phyloP scores from a whole-genome alignment of 2,888 invertebrate genomes.

The Stenoptilia bipunctidactyla region DNA sequence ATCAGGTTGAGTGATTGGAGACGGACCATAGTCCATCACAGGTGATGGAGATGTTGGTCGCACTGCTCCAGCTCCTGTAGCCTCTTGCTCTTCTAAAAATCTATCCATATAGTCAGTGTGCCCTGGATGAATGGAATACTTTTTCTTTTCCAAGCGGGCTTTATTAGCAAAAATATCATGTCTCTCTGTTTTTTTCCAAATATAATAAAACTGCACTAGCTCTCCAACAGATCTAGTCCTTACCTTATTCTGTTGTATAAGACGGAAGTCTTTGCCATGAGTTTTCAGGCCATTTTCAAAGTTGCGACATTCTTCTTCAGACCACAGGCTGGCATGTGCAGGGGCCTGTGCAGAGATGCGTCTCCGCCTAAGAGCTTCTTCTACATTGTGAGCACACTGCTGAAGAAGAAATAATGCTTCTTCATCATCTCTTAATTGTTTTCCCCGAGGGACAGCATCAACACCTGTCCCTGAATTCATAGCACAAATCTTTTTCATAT shows the following conservation, averaged over 20 bases:
- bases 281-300: conserved; percentile 95
- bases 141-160: conserved; percentile 90
- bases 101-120: conserved; percentile 95
- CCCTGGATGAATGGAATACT: conserved; percentile 91
- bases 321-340: conserved; percentile 89
- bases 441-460: conserved; percentile 76
- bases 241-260: conserved; percentile 94
- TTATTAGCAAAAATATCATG: conserved; percentile 94
- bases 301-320: conserved; percentile 96
- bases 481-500: conserved; percentile 75
- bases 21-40: conserved; percentile 64
- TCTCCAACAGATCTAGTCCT: conserved; percentile 95
- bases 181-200: conserved; percentile 99
- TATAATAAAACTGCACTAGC: conserved; percentile 94
- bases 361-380: conserved; percentile 88
- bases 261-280: conserved; percentile 96
- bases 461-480: conserved; percentile 54
- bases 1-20: conserved; percentile 46
- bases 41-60: conserved; percentile 74
- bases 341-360: conserved; percentile 79
- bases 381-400: conserved; percentile 95
- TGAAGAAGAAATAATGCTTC: conserved; percentile 91
- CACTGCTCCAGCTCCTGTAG: conserved; percentile 74
- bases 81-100: conserved; percentile 89
- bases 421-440: conserved; percentile 87